These are phyloP conservation scores for Cosmia trapezina DNA, from an alignment of 2,888 invertebrate genomes.

Conservation along the genomic window DNA sequence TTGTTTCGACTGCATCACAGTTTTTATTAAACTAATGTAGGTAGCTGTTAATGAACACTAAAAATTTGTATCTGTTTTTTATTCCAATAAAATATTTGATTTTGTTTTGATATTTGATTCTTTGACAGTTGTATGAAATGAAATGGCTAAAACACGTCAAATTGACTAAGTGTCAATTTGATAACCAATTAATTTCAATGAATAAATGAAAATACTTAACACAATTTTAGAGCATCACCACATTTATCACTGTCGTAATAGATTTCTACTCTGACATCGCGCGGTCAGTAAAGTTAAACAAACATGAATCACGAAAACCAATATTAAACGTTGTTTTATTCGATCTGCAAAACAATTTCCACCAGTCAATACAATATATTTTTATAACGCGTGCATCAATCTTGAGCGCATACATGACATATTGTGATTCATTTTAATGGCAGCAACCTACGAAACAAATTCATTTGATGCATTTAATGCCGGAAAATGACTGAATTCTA, in stretches of 20 bases:
- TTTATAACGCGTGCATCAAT: constrained; percentile 10
- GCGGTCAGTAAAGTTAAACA: not conserved
- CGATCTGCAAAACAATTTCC: not conserved
- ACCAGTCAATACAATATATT: constrained; percentile 1
- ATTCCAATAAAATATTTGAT: no score
- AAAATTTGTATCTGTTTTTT: no score
- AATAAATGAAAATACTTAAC: not conserved
- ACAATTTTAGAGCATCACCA: not conserved
- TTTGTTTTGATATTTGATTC: no score
- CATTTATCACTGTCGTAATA: not conserved
- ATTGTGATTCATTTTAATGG: not conserved
- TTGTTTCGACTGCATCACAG: no score
- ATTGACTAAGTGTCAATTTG: no score
- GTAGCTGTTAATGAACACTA: no score
- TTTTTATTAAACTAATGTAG: no score
- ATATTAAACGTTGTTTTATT: constrained; percentile 8
- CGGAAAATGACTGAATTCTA: constrained; percentile 1
- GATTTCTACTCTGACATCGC: not conserved
- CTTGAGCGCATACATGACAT: not conserved
- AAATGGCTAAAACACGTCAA: no score
- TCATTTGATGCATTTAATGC: not conserved
- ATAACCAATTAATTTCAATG: no score
- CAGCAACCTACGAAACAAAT: not conserved
- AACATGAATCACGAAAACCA: not conserved
- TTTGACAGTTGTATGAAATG: no score